These are phyloP conservation scores for Chiloscyllium plagiosum DNA, from an alignment of 2,113 vertebrate species.

Conservation along the genomic window DNA sequence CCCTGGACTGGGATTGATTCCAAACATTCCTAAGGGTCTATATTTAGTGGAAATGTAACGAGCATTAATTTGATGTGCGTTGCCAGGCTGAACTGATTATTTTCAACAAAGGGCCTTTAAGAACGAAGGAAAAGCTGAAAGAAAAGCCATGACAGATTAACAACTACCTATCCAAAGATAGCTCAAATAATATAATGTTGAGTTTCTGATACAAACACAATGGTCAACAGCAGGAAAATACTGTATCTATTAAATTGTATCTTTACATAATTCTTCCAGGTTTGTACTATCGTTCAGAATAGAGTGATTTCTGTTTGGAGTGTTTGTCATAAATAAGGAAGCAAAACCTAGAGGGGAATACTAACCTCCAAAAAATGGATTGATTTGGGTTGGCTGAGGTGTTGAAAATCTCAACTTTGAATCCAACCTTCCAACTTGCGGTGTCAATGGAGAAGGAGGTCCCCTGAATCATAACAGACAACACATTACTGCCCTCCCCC, in stretches of 20 bases:
- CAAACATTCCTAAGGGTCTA: background rate
- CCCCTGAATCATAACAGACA: background rate
- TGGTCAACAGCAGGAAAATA: background rate
- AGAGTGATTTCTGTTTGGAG: background rate
- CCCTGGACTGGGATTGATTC: background rate
- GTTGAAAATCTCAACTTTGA: background rate
- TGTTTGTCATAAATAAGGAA: background rate
- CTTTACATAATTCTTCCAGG: background rate
- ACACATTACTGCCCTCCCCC: background rate
- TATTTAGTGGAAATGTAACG: slow-evolving; percentile 3
- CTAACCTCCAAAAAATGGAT: background rate
- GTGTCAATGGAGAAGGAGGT: background rate
- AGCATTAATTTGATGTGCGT: background rate
- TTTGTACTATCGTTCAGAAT: background rate
- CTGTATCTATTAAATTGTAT: background rate
- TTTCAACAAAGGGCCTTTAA: background rate
- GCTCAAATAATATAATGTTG: background rate
- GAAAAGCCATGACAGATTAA: background rate
- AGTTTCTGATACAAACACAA: background rate
- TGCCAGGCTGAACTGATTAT: background rate
- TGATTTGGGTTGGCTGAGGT: background rate
- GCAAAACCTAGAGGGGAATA: background rate
- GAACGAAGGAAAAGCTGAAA: background rate
- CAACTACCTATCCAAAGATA: background rate
- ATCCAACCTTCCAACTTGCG: background rate